These are phyloP conservation scores for Petrosia ficiformis DNA, from an alignment of 37 sponge, comb jelly and placozoan species.

Conservation along the genomic window DNA sequence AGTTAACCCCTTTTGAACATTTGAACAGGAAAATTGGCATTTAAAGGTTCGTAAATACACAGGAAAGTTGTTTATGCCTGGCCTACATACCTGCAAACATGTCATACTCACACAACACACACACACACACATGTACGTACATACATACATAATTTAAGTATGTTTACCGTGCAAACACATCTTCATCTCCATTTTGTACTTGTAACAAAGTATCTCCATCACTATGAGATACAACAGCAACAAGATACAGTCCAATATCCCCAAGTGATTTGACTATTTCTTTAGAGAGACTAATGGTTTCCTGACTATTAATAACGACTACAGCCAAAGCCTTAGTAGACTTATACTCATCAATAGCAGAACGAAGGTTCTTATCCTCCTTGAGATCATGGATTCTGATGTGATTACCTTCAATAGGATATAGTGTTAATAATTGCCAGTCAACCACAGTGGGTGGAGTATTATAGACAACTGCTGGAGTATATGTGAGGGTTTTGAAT, in stretches of 20 bases:
- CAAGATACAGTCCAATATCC: conserved; percentile 4
- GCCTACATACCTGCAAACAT: too few relatives aligned
- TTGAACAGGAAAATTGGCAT: too few relatives aligned
- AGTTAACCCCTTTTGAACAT: too few relatives aligned
- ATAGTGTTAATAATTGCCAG: neutral
- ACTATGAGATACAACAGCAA: conserved; percentile 20
- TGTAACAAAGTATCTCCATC: conserved; percentile 36
- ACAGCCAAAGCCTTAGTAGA: conserved; percentile 10
- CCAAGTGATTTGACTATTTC: neutral
- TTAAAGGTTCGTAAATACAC: too few relatives aligned
- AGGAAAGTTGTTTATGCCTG: too few relatives aligned
- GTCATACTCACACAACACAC: too few relatives aligned
- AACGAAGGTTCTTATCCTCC: neutral
- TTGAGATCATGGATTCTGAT: conserved; percentile 1
- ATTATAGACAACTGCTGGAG: neutral
- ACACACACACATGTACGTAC: too few relatives aligned
- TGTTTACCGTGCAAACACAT: conserved; percentile 6
- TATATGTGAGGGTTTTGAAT: neutral
- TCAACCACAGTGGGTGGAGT: neutral
- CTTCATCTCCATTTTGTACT: neutral
- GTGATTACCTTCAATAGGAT: conserved; percentile 14
- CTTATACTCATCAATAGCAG: neutral
- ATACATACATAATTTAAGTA: too few relatives aligned
- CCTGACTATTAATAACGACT: conserved; percentile 7
- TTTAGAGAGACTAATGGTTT: neutral